These are phyloP conservation scores for Peromyscus leucopus DNA, from an alignment of 2,113 vertebrate genomes.

Conservation along the genomic window DNA sequence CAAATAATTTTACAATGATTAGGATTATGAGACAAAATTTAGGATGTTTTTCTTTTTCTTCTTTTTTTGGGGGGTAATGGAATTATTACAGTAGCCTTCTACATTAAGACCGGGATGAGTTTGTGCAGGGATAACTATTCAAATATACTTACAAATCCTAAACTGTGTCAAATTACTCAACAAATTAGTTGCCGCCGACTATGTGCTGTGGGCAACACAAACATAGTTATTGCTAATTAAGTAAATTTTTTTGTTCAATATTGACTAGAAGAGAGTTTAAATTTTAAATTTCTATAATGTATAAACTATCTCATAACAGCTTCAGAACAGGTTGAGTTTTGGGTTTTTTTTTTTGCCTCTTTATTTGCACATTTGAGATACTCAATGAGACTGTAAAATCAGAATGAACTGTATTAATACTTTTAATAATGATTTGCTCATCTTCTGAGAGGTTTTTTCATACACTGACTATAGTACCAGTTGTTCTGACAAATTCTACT, in stretches of 20 bases:
- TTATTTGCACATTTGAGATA: background rate
- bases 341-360: background rate
- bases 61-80: background rate
- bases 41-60: background rate
- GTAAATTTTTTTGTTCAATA: background rate
- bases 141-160: background rate
- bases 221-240: background rate
- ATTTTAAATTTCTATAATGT: background rate
- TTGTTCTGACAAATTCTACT: slow-evolving; percentile 13
- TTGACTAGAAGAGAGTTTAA: background rate
- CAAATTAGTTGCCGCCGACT: background rate
- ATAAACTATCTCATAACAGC: background rate
- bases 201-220: background rate
- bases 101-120: background rate
- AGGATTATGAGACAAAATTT: background rate
- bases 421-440: slow-evolving; percentile 14
- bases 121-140: background rate
- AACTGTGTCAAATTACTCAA: slow-evolving; percentile 4
- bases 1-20: slow-evolving; percentile 3
- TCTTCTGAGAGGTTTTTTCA: slow-evolving; percentile 43
- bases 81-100: background rate
- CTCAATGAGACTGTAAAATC: background rate
- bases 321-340: background rate
- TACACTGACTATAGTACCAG: background rate
- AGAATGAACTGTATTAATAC: background rate